Evolutionary conservation across 2,888 invertebrate species (phyloP), one percentile per base, ranked within the genome.

Genomic region (Dromius quadrimaculatus): DNA sequence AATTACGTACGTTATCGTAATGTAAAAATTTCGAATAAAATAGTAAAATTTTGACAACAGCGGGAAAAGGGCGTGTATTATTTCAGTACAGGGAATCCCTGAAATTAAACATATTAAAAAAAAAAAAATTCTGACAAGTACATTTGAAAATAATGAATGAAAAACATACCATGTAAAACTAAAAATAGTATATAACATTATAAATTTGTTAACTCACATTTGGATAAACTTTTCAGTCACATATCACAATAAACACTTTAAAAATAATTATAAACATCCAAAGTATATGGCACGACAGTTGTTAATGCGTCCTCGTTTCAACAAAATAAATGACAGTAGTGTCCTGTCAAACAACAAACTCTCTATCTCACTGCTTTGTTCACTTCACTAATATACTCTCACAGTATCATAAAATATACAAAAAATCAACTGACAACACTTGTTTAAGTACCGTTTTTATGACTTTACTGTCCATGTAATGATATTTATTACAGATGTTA

Each of bases 371-470:
- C 17, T 17, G 34, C 13, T 15, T 45, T 23, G 11, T 15, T 43
- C 63, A 63, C 63, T 41, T 15, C 45, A 45, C 43, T 43, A 9
- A 17, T 41, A 63, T 0, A 32, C 9, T 17, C 23, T 43, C 28
- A 43, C 13, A 43, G 32, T 28, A 22, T 9, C 8, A 28, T 43
- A 28, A 28, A 45, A 28, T 15, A 28, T 43, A 1, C 15, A 11
- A 11, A 5, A 28, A 63, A 63, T 20, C 36, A 61, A 41, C 38
- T 63, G 63, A 63, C 63, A 45, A 32, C 63, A 63, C 63, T 32
- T 32, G 28, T 23, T 63, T 23, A 63, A n/a, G 45, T 38, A 63
- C 45, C 43, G 28, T 11, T n/a, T 63, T 43, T 23, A 20, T 61
- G 22, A 61, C 22, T 61, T 61, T 61, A 34, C 34, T 3, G 34